Percentiles rank a stretch among this genome's conserved stretches.
phyloP scores from a whole-genome alignment of 2,888 invertebrate genomes.

The Drosophila infuscata region DNA sequence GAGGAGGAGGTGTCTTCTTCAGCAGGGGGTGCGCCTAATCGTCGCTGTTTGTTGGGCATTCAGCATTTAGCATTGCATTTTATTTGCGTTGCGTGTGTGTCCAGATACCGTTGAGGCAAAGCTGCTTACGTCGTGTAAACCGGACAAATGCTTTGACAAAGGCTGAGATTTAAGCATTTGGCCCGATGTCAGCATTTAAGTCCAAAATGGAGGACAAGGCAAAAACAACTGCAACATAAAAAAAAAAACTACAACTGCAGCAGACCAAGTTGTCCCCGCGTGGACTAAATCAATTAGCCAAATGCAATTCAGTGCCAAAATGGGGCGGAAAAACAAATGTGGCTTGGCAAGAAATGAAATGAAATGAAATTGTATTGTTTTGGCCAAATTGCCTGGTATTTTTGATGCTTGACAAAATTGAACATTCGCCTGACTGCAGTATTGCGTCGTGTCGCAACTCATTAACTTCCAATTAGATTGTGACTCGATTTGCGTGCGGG shows the following conservation, averaged over 20 bases:
- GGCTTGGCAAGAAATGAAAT: conserved; percentile 54
- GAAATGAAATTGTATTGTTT: conserved; percentile 27
- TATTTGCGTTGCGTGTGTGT: conserved; percentile 20
- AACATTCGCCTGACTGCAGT: background rate
- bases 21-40: conserved; percentile 37
- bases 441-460: conserved; percentile 30
- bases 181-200: conserved; percentile 60
- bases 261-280: conserved; percentile 26
- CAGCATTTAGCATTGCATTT: conserved; percentile 6
- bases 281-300: conserved; percentile 77
- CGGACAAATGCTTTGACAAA: conserved; percentile 59
- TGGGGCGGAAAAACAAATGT: conserved; percentile 18
- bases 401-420: conserved; percentile 25
- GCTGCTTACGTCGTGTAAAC: conserved; percentile 76
- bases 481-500: conserved; percentile 42
- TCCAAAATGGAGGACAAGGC: conserved; percentile 68
- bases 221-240: conserved; percentile 27
- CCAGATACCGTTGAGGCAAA: conserved; percentile 44
- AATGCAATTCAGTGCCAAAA: conserved; percentile 76
- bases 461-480: conserved; percentile 73
- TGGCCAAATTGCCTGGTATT: background rate
- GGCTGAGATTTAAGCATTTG: conserved; percentile 59
- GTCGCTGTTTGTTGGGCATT: conserved; percentile 19
- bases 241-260: background rate
- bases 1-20: background rate